A percentile compares a stretch with the other conserved stretches of the same genome.
Conservation (phyloP, 1,140 invertebrate genomes). For the Eufriesea mexicana region DNA sequence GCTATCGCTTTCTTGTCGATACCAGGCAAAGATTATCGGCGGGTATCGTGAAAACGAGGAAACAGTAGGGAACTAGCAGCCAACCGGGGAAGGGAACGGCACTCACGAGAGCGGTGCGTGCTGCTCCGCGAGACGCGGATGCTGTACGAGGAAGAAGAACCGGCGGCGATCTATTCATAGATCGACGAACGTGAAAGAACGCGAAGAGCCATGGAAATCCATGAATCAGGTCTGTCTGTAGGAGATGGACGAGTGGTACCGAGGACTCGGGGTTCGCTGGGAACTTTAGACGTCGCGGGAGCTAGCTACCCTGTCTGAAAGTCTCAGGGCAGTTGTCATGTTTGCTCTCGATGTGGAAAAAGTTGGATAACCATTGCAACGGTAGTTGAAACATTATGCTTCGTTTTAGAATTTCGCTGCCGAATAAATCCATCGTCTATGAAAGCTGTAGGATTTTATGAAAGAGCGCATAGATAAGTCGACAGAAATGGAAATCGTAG, state of each 20-base stretch:
- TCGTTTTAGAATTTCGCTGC: too few species aligned
- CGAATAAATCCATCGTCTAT: too few species aligned
- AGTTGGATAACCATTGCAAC: too few species aligned
- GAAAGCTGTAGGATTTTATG: too few species aligned
- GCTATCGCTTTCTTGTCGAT: constrained; percentile 61
- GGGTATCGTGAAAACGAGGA: constrained; percentile 8
- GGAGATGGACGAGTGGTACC: too few species aligned
- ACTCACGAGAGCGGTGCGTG: not conserved
- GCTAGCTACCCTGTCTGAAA: too few species aligned
- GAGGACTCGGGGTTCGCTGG: not conserved
- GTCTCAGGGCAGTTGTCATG: too few species aligned
- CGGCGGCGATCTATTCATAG: constrained; percentile 33
- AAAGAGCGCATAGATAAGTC: too few species aligned
- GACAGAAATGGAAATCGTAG: too few species aligned
- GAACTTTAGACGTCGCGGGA: too few species aligned
- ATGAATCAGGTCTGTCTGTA: constrained; percentile 6
- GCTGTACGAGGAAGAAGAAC: not conserved
- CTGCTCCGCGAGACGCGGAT: not conserved
- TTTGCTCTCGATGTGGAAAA: too few species aligned
- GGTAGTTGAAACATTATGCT: too few species aligned
- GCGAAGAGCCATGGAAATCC: constrained; percentile 15
- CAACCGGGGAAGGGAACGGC: not conserved
- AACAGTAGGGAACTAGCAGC: constrained; percentile 30
- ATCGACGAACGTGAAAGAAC: constrained; percentile 52
- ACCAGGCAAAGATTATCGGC: constrained; percentile 33